Evolutionary conservation across 2,113 vertebrate species (phyloP).

Genomic region (Scophthalmus maximus): DNA sequence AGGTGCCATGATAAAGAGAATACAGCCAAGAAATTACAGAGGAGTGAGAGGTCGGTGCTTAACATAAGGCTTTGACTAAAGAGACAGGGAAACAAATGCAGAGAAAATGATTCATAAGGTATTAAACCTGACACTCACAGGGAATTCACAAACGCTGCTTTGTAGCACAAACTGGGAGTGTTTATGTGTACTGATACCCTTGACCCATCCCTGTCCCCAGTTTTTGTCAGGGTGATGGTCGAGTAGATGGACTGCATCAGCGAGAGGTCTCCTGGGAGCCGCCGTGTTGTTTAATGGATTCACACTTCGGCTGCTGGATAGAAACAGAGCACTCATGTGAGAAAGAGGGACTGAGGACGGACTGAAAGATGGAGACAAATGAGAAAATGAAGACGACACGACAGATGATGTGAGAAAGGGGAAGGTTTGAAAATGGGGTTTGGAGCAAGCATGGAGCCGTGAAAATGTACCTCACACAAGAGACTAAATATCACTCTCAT

Average conservation of each 20-base stretch:
- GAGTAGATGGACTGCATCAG: slow-evolving; percentile 22
- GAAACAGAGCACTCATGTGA: slow-evolving; percentile 29
- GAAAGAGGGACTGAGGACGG: not conserved
- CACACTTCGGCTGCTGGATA: slow-evolving; percentile 52
- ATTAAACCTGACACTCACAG: not conserved
- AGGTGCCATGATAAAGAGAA: slow-evolving; percentile 8
- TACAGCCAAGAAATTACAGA: not conserved
- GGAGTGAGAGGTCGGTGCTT: not conserved
- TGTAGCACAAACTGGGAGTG: not conserved
- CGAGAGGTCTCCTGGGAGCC: slow-evolving; percentile 38
- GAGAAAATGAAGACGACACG: not conserved
- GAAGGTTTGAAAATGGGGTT: not conserved
- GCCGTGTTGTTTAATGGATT: slow-evolving; percentile 40
- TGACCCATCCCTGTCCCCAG: slow-evolving; percentile 16
- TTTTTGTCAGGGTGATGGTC: slow-evolving; percentile 16
- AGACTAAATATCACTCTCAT: no score
- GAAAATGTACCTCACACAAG: not conserved
- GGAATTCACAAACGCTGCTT: not conserved
- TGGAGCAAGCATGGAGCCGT: not conserved
- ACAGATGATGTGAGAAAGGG: not conserved
- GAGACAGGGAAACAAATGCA: no score
- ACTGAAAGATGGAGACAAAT: slow-evolving; percentile 3
- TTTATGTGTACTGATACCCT: not conserved
- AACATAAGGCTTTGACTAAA: not conserved
- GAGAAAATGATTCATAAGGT: not conserved